A percentile compares a stretch with the other conserved stretches of the same genome.
Evolutionary conservation across 2,888 invertebrate species (phyloP).

Genomic region (Torymus texanus): DNA sequence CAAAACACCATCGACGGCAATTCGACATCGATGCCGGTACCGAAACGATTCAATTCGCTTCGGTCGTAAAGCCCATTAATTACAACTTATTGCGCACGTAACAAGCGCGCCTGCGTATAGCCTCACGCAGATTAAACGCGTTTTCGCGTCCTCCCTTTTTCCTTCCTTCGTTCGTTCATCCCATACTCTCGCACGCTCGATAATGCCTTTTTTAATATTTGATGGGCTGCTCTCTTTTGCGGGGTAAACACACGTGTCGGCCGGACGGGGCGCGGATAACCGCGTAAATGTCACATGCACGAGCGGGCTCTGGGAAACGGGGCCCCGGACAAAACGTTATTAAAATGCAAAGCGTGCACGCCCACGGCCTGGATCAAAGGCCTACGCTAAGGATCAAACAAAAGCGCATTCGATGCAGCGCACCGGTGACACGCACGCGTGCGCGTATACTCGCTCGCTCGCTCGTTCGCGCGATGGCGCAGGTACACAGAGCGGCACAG

Average conservation of each 20-base stretch:
- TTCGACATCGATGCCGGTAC: too few relatives aligned
- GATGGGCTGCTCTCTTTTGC: background rate
- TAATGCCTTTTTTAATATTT: slow-evolving; percentile 18
- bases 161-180: too few relatives aligned
- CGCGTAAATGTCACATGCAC: slow-evolving; percentile 26
- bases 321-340: slow-evolving; percentile 60
- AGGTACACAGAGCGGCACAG: background rate
- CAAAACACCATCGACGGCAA: too few relatives aligned
- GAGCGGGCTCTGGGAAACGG: slow-evolving; percentile 12
- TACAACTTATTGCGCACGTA: too few relatives aligned
- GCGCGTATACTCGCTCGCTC: too few relatives aligned
- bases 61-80: too few relatives aligned
- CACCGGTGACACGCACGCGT: too few relatives aligned
- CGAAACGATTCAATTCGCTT: too few relatives aligned
- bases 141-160: too few relatives aligned
- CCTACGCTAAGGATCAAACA: slow-evolving; percentile 62
- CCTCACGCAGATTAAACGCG: too few relatives aligned
- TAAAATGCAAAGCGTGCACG: slow-evolving; percentile 66
- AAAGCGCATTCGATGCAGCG: slow-evolving; percentile 45
- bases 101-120: too few relatives aligned
- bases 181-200: background rate
- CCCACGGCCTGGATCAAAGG: slow-evolving; percentile 63
- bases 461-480: background rate
- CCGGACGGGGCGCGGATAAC: slow-evolving; percentile 4
- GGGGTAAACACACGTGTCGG: background rate